phyloP scores from a whole-genome alignment of 2,888 invertebrate genomes.

The Eristalis arbustorum region DNA sequence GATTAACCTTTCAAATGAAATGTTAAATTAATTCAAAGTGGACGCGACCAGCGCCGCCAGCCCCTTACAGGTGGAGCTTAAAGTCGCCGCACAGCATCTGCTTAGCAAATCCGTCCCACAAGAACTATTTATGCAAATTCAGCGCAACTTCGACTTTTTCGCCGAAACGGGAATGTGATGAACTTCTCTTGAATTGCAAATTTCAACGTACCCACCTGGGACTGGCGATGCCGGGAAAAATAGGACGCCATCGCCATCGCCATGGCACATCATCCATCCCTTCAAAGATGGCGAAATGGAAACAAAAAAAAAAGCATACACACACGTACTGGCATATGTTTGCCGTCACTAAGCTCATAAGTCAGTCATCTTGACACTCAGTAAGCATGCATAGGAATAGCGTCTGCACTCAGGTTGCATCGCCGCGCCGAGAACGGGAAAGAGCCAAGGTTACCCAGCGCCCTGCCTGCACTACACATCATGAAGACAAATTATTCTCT shows the following conservation, averaged over 20 bases:
- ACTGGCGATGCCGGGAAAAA: background rate
- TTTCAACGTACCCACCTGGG: conserved; percentile 40
- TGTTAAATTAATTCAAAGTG: conserved; percentile 63
- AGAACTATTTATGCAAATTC: conserved; percentile 50
- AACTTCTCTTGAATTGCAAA: conserved; percentile 59
- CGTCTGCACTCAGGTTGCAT: conserved; percentile 27
- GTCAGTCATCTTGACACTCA: conserved; percentile 49
- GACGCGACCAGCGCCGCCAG: background rate
- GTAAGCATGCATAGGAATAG: conserved; percentile 20
- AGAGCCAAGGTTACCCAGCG: conserved; percentile 3
- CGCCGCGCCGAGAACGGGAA: background rate
- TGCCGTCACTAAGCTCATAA: conserved; percentile 41
- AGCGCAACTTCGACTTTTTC: conserved; percentile 12
- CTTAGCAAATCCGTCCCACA: conserved; percentile 3
- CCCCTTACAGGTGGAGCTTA: conserved; percentile 38
- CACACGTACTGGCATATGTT: conserved; percentile 2
- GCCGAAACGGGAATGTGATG: conserved; percentile 1
- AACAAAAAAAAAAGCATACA: background rate
- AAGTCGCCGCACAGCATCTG: conserved; percentile 36
- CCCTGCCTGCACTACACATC: conserved; percentile 25
- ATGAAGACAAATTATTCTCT: conserved; percentile 61
- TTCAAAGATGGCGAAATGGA: background rate
- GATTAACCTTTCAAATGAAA: conserved; percentile 57
- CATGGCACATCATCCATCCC: background rate
- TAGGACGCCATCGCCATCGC: background rate